Base-by-base conservation (phyloP, 1,140 invertebrate genomes). In the Drosophila murphyi region DNA sequence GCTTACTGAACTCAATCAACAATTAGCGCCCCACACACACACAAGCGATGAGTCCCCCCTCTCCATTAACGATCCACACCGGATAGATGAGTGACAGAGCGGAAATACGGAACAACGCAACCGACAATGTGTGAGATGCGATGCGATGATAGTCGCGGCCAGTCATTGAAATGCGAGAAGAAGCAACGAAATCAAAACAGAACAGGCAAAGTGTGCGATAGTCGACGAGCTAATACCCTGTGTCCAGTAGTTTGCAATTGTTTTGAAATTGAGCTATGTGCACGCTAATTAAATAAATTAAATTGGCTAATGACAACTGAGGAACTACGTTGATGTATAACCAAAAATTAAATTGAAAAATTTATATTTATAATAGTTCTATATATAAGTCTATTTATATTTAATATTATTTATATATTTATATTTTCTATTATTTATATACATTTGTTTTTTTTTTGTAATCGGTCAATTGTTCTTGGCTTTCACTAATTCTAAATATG, bases 101-200 rank as follows among this genome's bases (percentile, higher is more conserved):
- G 82, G 82, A 87, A 87, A 83, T 76, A 68, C 81, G 78, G 47
- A 78, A 79, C 76, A 78, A 82, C 65, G 60, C 65, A 60, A 43
- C 39, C n/a, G n/a, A n/a, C 65, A 72, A 37, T 72, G 79, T 78
- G 76, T 77, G 79, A 76, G 20, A 20, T 52, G 39, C 57, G 48
- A 45, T 62, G 41, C 57, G 48, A 37, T 55, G 48, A 55, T 55
- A 54, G 67, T 64, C 51, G 67, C 34, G 48, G 31, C 10, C 43
- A 45, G 59, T 56, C 59, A 74, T 65, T 78, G 82, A 82, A 82
- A 87, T 75, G 48, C 52, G 82, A 86, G 82, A 48, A 78, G 70
- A 34, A 47, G 67, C 61, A 10, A 20, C 20, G 20, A 63, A 80
- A 85, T 80, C 65, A 80, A 71, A 85, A 75, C 75, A 82, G 64